phyloP scores from a whole-genome alignment of 2,797 vertebrate genomes.

The Pyrocephalus nanus region DNA sequence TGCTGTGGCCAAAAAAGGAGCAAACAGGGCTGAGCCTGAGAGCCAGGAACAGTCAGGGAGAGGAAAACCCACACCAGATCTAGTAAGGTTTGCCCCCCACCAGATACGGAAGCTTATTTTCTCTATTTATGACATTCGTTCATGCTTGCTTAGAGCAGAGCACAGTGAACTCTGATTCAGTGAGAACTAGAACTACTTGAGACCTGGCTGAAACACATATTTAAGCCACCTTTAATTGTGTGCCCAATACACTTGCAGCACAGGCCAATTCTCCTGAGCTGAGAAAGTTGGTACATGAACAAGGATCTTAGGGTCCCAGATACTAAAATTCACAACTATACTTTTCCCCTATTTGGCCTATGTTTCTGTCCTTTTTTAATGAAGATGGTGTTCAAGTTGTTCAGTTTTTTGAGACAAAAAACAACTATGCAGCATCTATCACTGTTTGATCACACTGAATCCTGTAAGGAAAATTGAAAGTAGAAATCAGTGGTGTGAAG shows the following conservation, averaged over 20 bases:
- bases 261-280: neutral
- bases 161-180: neutral
- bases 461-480: neutral
- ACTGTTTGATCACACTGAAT: neutral
- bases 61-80: neutral
- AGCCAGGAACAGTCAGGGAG: neutral
- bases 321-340: neutral
- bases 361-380: neutral
- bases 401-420: neutral
- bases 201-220: neutral
- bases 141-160: neutral
- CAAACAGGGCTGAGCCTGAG: accelerated
- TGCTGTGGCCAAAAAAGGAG: neutral
- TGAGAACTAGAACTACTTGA: neutral
- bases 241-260: neutral
- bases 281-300: neutral
- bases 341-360: neutral
- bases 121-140: neutral
- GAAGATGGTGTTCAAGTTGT: neutral
- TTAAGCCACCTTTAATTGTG: neutral
- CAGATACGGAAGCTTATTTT: neutral
- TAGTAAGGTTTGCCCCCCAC: neutral
- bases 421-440: neutral
- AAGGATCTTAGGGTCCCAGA: neutral
- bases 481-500: neutral